Base-by-base conservation (phyloP, 1,140 invertebrate species). In the Plodia interpunctella region DNA sequence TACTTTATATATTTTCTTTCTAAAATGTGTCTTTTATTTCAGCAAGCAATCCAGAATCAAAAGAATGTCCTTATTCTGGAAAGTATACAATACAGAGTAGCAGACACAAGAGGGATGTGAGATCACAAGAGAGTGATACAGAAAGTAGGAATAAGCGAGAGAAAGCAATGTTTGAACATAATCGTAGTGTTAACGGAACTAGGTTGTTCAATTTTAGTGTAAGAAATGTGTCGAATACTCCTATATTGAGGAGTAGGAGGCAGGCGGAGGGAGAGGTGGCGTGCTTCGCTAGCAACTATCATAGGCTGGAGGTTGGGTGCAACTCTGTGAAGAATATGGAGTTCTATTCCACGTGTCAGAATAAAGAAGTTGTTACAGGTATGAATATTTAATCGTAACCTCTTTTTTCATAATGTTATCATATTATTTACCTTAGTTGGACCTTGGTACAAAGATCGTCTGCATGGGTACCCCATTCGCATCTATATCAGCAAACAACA, bases 291-390 rank as follows among this genome's bases (percentile, higher is more conserved):
- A 86, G 84, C 58, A 87, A 88, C 32, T 92, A 93, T 68, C 91
- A 91, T 32, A 92, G 91, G 66, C 88, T 95, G 18, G 92, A 92
- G 63, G 92, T 95, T 20, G 94, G 94, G 4, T 95, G 94, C 76
- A 94, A 92, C 63, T 90, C 91, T 18, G 89, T 91, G 49, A 94
- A 95, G 78, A 93, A 93, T 57, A 94, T 95, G 93, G 94, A 95
- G 78, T 94, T 95, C 70, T 92, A 93, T 70, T 94, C 93, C 21
- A 93, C 92, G 57, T 95, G 94, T 88, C 90, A 93, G 62, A 92
- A 92, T 62, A 92, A 92, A 52, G 93, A 93, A 72, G 58, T 86
- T 49, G 77, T 90, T 25, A 90, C 90, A 66, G 87, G 90, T 90
- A 61, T 76, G n/a, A n/a, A n/a, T n/a, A n/a, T n/a, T n/a, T n/a